These are phyloP conservation scores for Scortum barcoo DNA, from an alignment of 2,113 vertebrate species.

Conservation along the genomic window DNA sequence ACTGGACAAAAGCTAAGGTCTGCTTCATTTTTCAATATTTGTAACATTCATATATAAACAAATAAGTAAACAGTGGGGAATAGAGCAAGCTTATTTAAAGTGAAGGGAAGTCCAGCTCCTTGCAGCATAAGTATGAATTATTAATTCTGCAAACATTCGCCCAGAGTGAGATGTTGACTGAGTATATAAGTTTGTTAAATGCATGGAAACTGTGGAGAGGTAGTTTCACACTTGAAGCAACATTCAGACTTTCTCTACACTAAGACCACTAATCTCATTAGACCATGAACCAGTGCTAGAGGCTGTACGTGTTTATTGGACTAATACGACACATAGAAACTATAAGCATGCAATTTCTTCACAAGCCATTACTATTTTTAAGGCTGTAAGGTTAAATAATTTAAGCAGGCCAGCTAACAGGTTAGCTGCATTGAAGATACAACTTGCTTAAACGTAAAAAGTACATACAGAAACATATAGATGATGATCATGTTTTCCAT, in stretches of 20 bases:
- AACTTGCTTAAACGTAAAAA: neutral
- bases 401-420: neutral
- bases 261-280: constrained; percentile 3
- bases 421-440: neutral
- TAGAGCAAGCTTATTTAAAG: neutral
- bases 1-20: neutral
- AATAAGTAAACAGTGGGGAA: neutral
- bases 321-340: neutral
- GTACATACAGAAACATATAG: neutral
- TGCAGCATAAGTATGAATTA: neutral
- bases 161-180: neutral
- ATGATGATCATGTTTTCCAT: neutral
- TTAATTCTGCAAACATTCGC: constrained; percentile 4
- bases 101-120: neutral
- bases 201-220: neutral
- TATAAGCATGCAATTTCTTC: neutral
- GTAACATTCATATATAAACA: neutral
- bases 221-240: neutral
- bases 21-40: neutral
- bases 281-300: neutral
- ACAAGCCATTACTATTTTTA: neutral
- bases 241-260: neutral
- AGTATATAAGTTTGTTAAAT: constrained; percentile 14
- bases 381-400: neutral
- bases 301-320: neutral